Evolutionary conservation across 2,888 invertebrate genomes (phyloP), one percentile per base, ranked within the genome.

Genomic region (Zeuzera pyrina): DNA sequence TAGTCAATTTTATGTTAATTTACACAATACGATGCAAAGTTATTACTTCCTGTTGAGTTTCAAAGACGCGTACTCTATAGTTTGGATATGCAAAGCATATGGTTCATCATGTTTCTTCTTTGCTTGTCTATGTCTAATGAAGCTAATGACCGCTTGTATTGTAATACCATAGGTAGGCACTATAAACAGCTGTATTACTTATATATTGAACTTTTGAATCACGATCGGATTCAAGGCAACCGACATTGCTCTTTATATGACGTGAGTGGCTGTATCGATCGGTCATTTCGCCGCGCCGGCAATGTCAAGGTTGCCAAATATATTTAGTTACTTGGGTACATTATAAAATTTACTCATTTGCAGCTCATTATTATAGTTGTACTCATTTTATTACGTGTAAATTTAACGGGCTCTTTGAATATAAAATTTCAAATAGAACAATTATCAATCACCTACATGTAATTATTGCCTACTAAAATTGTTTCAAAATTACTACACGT

Each of bases 231-330:
- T 67, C 72, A 77, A 78, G 77, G 77, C 65, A 65, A 61, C 63
- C 72, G 58, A 69, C 76, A 66, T 77, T 66, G 64, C 69, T 72
- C 64, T 71, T n/a, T 57, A 64, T 61, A 66, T 67, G 36, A 42
- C 66, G 72, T 67, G 62, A 59, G 64, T 56, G 57, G 65, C 44
- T 57, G 57, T 65, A 76, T 73, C 61, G 72, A 71, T 72, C 68
- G 66, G 59, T 62, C 61, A 57, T 62, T 62, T 67, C 56, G 57
- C 58, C 55, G 55, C 57, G 47, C 51, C 53, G 47, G 47, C 78
- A 77, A 73, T 76, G 78, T 78, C 77, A 78, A 73, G 74, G 77
- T 42, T 66, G 45, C 43, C 38, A 35, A 47, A 43, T 34, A 35
- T 11, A 43, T 47, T 42, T 40, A 35, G 39, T 36, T 39, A 24